Conservation (phyloP, 2,888 invertebrate genomes). For the Digitonthophagus gazella region DNA sequence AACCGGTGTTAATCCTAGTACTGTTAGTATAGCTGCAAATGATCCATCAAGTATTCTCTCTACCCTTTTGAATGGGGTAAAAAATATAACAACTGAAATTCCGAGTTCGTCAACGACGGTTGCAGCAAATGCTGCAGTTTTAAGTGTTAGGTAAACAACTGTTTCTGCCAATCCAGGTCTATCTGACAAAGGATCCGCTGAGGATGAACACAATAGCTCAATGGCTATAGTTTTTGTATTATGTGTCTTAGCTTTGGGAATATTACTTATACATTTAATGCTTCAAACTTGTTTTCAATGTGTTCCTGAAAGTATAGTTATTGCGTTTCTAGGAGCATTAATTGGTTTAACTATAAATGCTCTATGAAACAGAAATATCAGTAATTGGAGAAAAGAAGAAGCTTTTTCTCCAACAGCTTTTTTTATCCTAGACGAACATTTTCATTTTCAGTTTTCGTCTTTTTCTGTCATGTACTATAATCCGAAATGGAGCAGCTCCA, state of each 20-base stretch:
- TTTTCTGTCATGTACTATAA: too few relatives aligned
- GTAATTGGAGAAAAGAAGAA: slow-evolving; percentile 96
- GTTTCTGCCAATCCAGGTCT: slow-evolving; percentile 74
- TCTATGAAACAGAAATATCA: slow-evolving; percentile 83
- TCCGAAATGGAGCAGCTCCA: too few relatives aligned
- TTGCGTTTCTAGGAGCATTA: slow-evolving; percentile 90
- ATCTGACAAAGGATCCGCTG: slow-evolving; percentile 87
- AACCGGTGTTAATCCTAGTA: too few relatives aligned
- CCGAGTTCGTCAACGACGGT: too few relatives aligned
- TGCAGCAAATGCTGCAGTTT: too few relatives aligned
- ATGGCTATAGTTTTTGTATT: slow-evolving; percentile 98
- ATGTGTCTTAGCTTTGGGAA: slow-evolving; percentile 91
- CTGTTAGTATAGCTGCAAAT: too few relatives aligned
- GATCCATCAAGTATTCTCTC: too few relatives aligned
- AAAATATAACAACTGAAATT: too few relatives aligned
- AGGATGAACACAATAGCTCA: slow-evolving; percentile 94
- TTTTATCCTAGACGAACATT: too few relatives aligned
- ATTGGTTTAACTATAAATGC: slow-evolving; percentile 90
- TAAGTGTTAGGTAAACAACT: slow-evolving; percentile 50
- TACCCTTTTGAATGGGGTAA: too few relatives aligned
- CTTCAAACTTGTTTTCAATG: slow-evolving; percentile 94
- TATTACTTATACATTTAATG: slow-evolving; percentile 91
- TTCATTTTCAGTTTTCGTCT: too few relatives aligned
- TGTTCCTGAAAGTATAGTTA: slow-evolving; percentile 95
- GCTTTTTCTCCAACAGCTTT: slow-evolving; percentile 98